Base-by-base conservation (phyloP, 2,888 invertebrate species). In the Noctua janthina region DNA sequence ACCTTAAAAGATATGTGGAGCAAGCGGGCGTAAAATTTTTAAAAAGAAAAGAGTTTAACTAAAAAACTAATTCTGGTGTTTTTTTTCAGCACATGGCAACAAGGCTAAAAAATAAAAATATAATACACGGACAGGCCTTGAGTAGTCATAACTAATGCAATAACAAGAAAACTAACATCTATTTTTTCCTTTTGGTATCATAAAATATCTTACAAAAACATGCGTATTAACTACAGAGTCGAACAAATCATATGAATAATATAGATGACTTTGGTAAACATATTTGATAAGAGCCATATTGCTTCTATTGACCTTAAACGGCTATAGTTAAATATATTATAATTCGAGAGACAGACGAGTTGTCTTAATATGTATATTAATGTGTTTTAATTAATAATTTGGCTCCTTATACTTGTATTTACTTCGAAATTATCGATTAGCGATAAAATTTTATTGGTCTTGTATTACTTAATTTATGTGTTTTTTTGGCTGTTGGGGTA, bases 371-470 rank as follows among this genome's bases (percentile, higher is more conserved):
- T 82, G 85, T 83, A 71, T 89, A 85, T 87, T 89, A 90, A 89
- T 87, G 82, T 73, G 76, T 76, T 81, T 88, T 85, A 90, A 89
- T 90, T 89, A 90, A 85, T 85, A 74, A 23, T 76, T 78, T 6
- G 64, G 35, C 35, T 51, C 46, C 56, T 49, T 73, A 77, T 20
- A 59, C 54, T 76, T 49, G 13, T 77, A 76, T 78, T 75, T 68
- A 72, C 68, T 29, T 43, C n/a, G 43, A 79, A 80, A 67, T 78
- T 87, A 87, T 86, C 66, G 81, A 76, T 75, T 39, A 71, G 8
- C 17, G 59, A 81, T 82, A 74, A 13, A 43, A 46, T 76, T 75
- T 75, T 79, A 79, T 75, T 79, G 68, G 39, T 13, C 54, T 71
- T 71, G 8, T 56, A 81, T 89, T 79, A 64, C 76, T 82, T 82